Base-by-base conservation (phyloP, 2,797 vertebrate species). In the Pteropus rufus region DNA sequence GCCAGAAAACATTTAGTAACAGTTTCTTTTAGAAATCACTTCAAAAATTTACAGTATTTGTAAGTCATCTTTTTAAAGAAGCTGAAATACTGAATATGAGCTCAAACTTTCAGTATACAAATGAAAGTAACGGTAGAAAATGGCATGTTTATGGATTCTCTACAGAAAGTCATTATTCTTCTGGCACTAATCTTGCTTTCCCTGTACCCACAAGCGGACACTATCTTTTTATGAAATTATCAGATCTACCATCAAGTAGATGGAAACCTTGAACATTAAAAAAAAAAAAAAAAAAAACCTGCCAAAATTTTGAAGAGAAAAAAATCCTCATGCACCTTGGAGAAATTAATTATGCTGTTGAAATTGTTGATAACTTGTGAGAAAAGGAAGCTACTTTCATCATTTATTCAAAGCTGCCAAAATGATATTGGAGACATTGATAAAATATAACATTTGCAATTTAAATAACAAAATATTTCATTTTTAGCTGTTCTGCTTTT, bases 381-480 rank as follows among this genome's bases (percentile, higher is more conserved):
- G 10, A 67, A 95, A 81, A 82, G 72, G 4, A 24, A 89, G 6
- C 46, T 91, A 49, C 54, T 97, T 97, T 95, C 29, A 89, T 96
- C n/a, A 41, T 75, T 90, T 95, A 95, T 96, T 92, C 67, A 89
- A 86, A 91, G 52, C 10, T 97, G 31, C 80, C 80, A 82, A 96
- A 94, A 34, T 0, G 4, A 19, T 54, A 77, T 72, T 95, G 90
- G 60, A 96, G 65, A 70, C 7, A 62, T 24, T 91, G 58, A 95
- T 96, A 90, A 89, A 87, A 91, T 95, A 95, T 39, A 97, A 56
- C 79, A 95, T 94, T 97, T 97, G 36, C 60, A 97, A 97, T 95
- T 94, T 44, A 96, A 97, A 96, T 94, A 95, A 10, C 44, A 91
- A 97, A 90, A 82, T n/a, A 8, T 86, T 96, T 96, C 8, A 60